Conservation (phyloP, 2,888 invertebrate species). For the Lacanobia oleracea region DNA sequence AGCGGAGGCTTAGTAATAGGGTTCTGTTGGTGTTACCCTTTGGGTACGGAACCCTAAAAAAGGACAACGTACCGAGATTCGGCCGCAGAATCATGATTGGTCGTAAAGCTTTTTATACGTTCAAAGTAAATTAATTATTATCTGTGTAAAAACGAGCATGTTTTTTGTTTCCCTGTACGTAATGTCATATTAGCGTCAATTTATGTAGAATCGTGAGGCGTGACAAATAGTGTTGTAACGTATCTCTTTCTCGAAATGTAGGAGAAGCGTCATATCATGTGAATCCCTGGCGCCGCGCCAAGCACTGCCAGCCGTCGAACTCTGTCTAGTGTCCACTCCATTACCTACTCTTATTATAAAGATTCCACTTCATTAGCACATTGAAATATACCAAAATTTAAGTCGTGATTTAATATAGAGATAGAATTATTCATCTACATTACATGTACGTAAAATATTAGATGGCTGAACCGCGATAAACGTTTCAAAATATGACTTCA, state of each 20-base stretch:
- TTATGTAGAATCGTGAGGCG: constrained; percentile 63
- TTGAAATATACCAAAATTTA: constrained; percentile 48
- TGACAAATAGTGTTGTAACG: constrained; percentile 67
- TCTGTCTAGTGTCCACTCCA: constrained; percentile 69
- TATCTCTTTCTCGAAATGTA: constrained; percentile 70
- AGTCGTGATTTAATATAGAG: constrained; percentile 31
- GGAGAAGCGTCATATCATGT: constrained; percentile 69
- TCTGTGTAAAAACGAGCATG: constrained; percentile 42
- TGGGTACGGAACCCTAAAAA: too few relatives aligned
- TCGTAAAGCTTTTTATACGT: constrained; percentile 20
- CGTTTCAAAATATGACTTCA: constrained; percentile 41
- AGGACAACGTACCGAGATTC: constrained; percentile 30
- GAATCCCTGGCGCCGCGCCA: constrained; percentile 77
- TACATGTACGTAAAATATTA: constrained; percentile 15
- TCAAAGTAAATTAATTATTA: constrained; percentile 49
- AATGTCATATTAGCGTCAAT: constrained; percentile 73
- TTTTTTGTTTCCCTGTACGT: constrained; percentile 49
- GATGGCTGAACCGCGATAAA: constrained; percentile 27
- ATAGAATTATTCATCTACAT: constrained; percentile 21
- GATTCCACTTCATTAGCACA: constrained; percentile 58
- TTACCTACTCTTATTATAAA: constrained; percentile 60
- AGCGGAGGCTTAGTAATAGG: too few relatives aligned
- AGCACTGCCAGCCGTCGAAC: constrained; percentile 65
- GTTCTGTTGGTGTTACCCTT: too few relatives aligned
- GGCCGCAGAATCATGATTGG: constrained; percentile 21